Conservation (phyloP, 2,888 invertebrate species). For the Orchesellides sinensis region DNA sequence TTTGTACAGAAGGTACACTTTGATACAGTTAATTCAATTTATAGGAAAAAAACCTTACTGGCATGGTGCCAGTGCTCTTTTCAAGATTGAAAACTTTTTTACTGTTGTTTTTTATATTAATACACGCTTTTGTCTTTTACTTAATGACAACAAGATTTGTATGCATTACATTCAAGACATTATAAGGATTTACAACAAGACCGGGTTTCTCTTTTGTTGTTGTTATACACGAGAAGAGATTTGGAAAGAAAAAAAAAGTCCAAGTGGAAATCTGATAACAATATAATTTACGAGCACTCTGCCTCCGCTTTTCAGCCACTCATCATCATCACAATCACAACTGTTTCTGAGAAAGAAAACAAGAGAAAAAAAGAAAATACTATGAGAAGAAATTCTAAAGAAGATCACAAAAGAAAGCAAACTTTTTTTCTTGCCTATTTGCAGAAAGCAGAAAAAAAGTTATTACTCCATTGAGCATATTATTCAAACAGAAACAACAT, state of each 20-base stretch:
- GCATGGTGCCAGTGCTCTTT: too few relatives aligned
- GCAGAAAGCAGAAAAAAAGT: conserved; percentile 35
- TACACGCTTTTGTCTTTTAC: too few relatives aligned
- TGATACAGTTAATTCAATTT: too few relatives aligned
- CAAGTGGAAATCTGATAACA: conserved; percentile 58
- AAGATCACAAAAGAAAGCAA: conserved; percentile 9
- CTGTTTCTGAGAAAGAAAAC: conserved; percentile 30
- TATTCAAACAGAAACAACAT: conserved; percentile 20
- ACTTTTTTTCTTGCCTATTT: conserved; percentile 16
- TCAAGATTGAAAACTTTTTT: too few relatives aligned
- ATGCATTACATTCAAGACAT: too few relatives aligned
- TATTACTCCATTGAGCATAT: conserved; percentile 58
- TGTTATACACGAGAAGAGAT: not conserved
- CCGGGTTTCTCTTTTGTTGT: too few relatives aligned
- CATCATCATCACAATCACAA: conserved; percentile 64
- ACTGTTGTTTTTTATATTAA: too few relatives aligned
- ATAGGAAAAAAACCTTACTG: too few relatives aligned
- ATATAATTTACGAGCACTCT: conserved; percentile 64
- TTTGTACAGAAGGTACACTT: too few relatives aligned
- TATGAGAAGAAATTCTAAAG: conserved; percentile 4
- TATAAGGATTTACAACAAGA: too few relatives aligned
- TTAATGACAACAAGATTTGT: too few relatives aligned
- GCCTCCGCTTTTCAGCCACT: conserved; percentile 64
- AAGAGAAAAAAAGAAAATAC: conserved; percentile 15
- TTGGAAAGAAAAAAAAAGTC: conserved; percentile 25